A percentile compares a stretch with the other conserved stretches of the same genome.
Conservation (phyloP, 2,113 vertebrate species). For the Neolamprologus falcicula region DNA sequence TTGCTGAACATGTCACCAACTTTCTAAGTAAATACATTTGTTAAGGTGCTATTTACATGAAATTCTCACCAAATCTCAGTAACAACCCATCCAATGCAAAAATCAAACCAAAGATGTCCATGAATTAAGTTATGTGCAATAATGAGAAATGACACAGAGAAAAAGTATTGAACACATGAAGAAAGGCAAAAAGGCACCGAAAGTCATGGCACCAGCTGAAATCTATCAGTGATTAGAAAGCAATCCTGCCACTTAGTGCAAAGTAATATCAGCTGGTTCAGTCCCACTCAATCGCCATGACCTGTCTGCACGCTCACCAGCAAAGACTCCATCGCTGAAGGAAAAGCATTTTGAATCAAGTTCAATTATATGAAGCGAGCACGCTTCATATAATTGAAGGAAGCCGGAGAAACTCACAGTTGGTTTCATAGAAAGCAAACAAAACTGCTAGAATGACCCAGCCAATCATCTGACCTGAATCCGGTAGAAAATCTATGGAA, state of each 20-base stretch:
- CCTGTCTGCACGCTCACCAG: not conserved
- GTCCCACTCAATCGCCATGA: not conserved
- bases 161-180: not conserved
- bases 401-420: not conserved
- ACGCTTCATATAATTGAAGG: not conserved
- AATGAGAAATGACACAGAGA: not conserved
- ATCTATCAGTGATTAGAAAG: not conserved
- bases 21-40: not conserved
- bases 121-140: not conserved
- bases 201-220: not conserved
- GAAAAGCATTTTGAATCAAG: not conserved
- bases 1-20: not conserved
- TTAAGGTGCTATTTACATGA: not conserved
- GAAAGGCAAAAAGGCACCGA: not conserved
- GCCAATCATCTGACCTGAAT: not conserved
- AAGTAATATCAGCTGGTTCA: not conserved
- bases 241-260: not conserved
- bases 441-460: not conserved
- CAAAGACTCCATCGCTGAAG: not conserved
- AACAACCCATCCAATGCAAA: not conserved
- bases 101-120: not conserved
- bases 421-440: not conserved
- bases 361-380: not conserved
- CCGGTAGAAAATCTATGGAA: not conserved
- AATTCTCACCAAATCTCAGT: not conserved